Conservation (phyloP, 1,140 invertebrate genomes). For the Cheumatopsyche charites region DNA sequence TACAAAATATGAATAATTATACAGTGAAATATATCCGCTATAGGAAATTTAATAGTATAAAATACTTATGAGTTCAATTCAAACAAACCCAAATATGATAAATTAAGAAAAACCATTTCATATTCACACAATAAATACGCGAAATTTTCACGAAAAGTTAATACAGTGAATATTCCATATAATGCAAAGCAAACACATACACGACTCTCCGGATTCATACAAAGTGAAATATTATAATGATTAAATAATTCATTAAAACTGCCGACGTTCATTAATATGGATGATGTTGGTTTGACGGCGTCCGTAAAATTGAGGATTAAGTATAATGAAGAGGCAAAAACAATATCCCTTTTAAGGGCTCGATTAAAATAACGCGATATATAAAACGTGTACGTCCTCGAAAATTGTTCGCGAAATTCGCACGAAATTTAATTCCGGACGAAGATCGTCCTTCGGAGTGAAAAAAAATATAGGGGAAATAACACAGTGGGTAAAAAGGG, state of each 20-base stretch:
- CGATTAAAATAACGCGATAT: not conserved
- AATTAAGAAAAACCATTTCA: too few relatives aligned
- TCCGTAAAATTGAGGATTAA: conserved; percentile 24
- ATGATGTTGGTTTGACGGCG: conserved; percentile 20
- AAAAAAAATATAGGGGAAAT: not conserved
- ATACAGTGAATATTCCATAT: too few relatives aligned
- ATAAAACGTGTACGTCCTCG: not conserved
- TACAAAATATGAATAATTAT: too few relatives aligned
- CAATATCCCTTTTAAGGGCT: conserved; percentile 20
- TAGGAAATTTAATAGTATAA: too few relatives aligned
- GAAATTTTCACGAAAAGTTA: too few relatives aligned
- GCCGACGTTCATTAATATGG: conserved; percentile 22
- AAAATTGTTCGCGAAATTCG: not conserved
- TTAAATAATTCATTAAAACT: conserved; percentile 26
- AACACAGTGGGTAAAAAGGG: not conserved
- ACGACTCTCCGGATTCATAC: too few relatives aligned
- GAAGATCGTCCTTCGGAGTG: not conserved
- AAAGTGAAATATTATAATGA: not conserved
- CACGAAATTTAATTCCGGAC: too few relatives aligned
- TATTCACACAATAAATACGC: too few relatives aligned
- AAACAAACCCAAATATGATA: too few relatives aligned
- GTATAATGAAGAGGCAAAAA: conserved; percentile 28
- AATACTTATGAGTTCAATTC: too few relatives aligned
- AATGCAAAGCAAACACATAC: too few relatives aligned
- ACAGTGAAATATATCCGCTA: too few relatives aligned